phyloP scores from a whole-genome alignment of 1,140 invertebrate genomes.

The Venturia canescens region DNA sequence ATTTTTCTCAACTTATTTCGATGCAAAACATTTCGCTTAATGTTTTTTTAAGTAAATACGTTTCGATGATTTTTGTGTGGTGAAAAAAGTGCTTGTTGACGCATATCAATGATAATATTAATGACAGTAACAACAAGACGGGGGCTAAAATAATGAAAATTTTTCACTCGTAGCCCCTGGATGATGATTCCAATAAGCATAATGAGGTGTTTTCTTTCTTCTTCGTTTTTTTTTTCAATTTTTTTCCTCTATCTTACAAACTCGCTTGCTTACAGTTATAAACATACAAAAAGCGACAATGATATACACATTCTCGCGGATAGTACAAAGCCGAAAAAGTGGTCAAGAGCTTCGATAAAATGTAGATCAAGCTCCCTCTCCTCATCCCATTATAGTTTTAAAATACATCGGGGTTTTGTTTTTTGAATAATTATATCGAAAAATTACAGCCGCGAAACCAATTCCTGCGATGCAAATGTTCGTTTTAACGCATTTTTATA shows the following conservation, averaged over 20 bases:
- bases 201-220: background rate
- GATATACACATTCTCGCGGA: conserved; percentile 52
- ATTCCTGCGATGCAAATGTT: conserved; percentile 20
- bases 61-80: too few species aligned
- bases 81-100: too few species aligned
- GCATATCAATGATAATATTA: too few species aligned
- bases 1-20: too few species aligned
- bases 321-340: conserved; percentile 57
- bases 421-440: background rate
- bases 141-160: too few species aligned
- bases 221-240: conserved; percentile 15
- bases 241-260: conserved; percentile 41
- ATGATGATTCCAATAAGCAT: background rate
- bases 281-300: conserved; percentile 50
- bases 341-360: conserved; percentile 43
- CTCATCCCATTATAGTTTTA: background rate
- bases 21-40: too few species aligned
- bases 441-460: conserved; percentile 25
- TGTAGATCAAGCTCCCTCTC: conserved; percentile 8
- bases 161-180: too few species aligned
- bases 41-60: too few species aligned
- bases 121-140: too few species aligned
- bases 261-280: conserved; percentile 40
- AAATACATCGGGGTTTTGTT: conserved; percentile 7
- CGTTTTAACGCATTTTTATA: background rate